phyloP scores from a whole-genome alignment of 2,113 vertebrate genomes.

The Tyto alba region DNA sequence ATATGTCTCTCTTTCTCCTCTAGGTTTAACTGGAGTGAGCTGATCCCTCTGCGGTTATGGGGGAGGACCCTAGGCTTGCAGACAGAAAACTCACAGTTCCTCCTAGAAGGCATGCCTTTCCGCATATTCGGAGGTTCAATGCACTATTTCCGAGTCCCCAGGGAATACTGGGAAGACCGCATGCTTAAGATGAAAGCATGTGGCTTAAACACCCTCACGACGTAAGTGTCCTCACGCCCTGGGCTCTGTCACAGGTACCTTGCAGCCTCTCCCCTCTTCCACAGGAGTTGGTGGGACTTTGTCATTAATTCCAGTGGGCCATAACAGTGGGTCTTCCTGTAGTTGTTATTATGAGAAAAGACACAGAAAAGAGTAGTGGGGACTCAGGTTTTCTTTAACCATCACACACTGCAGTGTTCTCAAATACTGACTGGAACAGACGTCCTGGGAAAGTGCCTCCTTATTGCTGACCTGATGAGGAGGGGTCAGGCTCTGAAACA shows the following conservation, averaged over 20 bases:
- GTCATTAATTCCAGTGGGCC: neutral
- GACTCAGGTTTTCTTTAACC: neutral
- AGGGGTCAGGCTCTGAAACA: neutral
- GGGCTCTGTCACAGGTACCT: neutral
- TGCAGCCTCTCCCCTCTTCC: neutral
- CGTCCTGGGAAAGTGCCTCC: neutral
- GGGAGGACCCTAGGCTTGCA: slow-evolving; percentile 70
- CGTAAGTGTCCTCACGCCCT: slow-evolving; percentile 67
- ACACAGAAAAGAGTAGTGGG: neutral
- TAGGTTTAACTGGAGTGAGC: slow-evolving; percentile 58
- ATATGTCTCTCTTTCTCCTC: neutral
- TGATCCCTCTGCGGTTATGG: slow-evolving; percentile 44
- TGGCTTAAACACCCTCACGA: slow-evolving; percentile 91
- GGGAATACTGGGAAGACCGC: slow-evolving; percentile 89
- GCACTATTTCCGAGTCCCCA: slow-evolving; percentile 88
- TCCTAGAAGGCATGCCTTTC: slow-evolving; percentile 72
- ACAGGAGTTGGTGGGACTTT: neutral
- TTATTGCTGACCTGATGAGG: neutral
- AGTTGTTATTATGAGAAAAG: neutral
- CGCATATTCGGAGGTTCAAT: slow-evolving; percentile 83
- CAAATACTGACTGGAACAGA: neutral
- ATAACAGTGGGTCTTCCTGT: neutral
- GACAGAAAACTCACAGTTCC: slow-evolving; percentile 76
- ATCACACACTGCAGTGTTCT: neutral
- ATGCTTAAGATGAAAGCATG: slow-evolving; percentile 91